Evolutionary conservation across 2,797 vertebrate species (phyloP).

Genomic region (Sebastes matsubarae): DNA sequence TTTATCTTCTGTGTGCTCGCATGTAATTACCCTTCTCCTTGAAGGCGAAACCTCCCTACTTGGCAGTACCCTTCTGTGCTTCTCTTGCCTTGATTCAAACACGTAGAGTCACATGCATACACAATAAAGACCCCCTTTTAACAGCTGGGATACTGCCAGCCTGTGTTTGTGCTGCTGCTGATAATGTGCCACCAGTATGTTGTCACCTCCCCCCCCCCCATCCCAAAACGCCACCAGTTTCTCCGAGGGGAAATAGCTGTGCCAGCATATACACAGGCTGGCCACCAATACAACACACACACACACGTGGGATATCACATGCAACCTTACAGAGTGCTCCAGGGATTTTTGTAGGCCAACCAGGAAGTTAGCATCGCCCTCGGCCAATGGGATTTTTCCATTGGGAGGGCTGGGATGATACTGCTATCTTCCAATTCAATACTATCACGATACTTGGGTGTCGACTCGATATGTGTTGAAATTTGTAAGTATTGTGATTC

Average conservation of each 20-base stretch:
- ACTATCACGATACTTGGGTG: too few relatives aligned
- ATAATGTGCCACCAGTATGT: slow-evolving; percentile 66
- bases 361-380: too few relatives aligned
- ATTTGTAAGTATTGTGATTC: too few relatives aligned
- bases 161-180: slow-evolving; percentile 72
- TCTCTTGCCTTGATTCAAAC: slow-evolving; percentile 53
- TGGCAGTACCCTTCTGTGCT: slow-evolving; percentile 51
- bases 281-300: neutral
- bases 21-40: slow-evolving; percentile 72
- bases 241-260: slow-evolving; percentile 47
- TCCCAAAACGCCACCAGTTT: neutral
- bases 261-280: slow-evolving; percentile 40
- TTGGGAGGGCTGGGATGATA: too few relatives aligned
- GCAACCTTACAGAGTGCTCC: neutral
- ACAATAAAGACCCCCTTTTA: slow-evolving; percentile 60
- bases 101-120: slow-evolving; percentile 32
- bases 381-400: too few relatives aligned
- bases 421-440: too few relatives aligned
- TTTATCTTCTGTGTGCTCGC: slow-evolving; percentile 60
- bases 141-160: slow-evolving; percentile 70
- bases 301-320: slow-evolving; percentile 14
- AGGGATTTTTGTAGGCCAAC: too few relatives aligned
- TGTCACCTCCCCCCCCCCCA: neutral
- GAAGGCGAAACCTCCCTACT: slow-evolving; percentile 49
- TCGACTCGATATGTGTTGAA: too few relatives aligned